Evolutionary conservation across 1,140 invertebrate species (phyloP), one percentile per base, ranked within the genome.

Genomic region (Heliothis subflexa): DNA sequence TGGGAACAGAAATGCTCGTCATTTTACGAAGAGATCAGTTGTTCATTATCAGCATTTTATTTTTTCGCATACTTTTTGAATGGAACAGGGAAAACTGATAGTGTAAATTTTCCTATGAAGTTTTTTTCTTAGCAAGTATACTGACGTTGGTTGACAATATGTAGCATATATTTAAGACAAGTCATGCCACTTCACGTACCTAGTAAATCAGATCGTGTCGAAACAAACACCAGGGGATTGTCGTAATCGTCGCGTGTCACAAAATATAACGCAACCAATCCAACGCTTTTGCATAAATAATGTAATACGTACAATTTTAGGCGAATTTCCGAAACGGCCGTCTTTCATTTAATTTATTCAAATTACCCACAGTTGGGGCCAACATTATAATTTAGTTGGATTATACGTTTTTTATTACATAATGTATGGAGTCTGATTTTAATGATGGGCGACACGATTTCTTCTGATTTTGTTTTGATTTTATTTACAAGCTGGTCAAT

Each of bases 311-410:
- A 68, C 66, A 78, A 81, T 76, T 81, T 81, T 70, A 25, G 75
- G 75, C 52, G 62, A 68, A 78, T 52, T 52, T 28, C 66, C 77
- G 59, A 79, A 78, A 62, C 28, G 55, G 21, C 66, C 73, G 73
- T 64, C 62, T 78, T 76, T 55, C 25, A 49, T 12, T 54, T 83
- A 83, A 83, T 83, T 78, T 84, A 84, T 84, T 81, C 83, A 84
- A 84, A 84, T 84, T 80, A 78, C 50, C 57, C n/a, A 45, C 74
- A 14, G 79, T 80, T 73, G 61, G 40, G 64, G 45, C 72, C 52
- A 62, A 59, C 54, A 77, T 82, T 82, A 79, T 82, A 82, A 82
- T 82, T 81, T 73, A 55, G 64, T 68, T 45, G 66, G 71, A 77
- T 82, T 68, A 77, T 78, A 81, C 59, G 16, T 64, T 75, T 74